Base-by-base conservation (phyloP, 2,113 vertebrate genomes). In the Lutjanus erythropterus region DNA sequence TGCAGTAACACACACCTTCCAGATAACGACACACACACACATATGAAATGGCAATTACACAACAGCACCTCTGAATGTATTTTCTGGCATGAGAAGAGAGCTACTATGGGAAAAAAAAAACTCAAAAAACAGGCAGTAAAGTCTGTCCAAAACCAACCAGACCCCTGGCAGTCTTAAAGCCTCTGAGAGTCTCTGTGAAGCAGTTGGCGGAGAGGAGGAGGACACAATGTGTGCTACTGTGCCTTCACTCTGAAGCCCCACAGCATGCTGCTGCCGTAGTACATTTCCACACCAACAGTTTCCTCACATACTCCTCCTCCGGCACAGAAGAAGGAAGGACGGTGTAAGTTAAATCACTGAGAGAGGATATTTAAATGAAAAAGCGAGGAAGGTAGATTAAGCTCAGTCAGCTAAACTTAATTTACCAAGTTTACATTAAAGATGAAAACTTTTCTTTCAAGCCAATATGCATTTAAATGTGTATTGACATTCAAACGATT, bases 171-270 rank as follows among this genome's bases (percentile, higher is more conserved):
- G 75, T 46, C 50, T 71, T n/a, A 27, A 77, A 68, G 80, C 62
- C 61, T 73, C 56, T 67, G 90, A 87, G 76, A 78, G 49, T 35
- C 78, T 85, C 67, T 87, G 72, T 84, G 80, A 85, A 77, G 78
- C 76, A 71, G 71, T 74, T 80, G 74, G 79, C 70, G 33, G 52
- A 78, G 85, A 75, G 71, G 75, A 31, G 66, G 67, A 75, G 71
- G 68, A 83, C 83, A 93, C 84, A 89, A 90, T 86, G 89, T 55
- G 59, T 21, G 52, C 70, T 25, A 78, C 83, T 91, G 90, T 91
- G 72, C 83, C 83, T 85, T 88, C 74, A 70, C 41, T 81, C 47
- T 62, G 33, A 62, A 76, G 39, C 75, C 72, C 76, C 69, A 65
- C 77, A 70, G 65, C 82, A 70, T 66, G 62, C 49, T 42, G 64